These are phyloP conservation scores for Megastigmus dorsalis DNA, from an alignment of 2,888 invertebrate species.

Conservation along the genomic window DNA sequence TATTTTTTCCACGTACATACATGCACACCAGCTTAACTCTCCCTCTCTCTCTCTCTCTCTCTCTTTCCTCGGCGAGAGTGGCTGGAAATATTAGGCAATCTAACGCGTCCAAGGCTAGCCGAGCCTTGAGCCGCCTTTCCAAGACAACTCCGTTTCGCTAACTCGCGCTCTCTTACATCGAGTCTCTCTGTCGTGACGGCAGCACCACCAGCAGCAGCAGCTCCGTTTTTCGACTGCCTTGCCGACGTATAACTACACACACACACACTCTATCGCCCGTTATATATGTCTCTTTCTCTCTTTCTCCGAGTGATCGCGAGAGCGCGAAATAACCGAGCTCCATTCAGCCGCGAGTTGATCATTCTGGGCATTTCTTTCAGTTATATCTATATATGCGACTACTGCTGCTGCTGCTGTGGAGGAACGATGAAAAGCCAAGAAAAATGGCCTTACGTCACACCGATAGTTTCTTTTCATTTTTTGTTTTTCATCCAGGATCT, in stretches of 20 bases:
- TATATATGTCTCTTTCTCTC: slow-evolving; percentile 34
- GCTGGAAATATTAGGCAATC: slow-evolving; percentile 73
- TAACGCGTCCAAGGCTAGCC: slow-evolving; percentile 73
- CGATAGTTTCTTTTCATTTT: neutral
- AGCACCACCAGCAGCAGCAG: neutral
- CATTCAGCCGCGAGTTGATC: slow-evolving; percentile 33
- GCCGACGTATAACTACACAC: neutral
- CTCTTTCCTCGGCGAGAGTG: slow-evolving; percentile 46
- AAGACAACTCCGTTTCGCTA: slow-evolving; percentile 67
- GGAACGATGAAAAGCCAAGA: slow-evolving; percentile 5
- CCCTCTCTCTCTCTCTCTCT: slow-evolving; percentile 21
- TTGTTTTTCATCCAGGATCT: neutral
- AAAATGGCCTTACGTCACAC: slow-evolving; percentile 17
- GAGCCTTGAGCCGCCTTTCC: slow-evolving; percentile 73
- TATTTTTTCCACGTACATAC: slow-evolving; percentile 57
- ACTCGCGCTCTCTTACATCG: slow-evolving; percentile 53
- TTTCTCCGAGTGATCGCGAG: neutral
- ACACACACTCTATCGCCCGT: neutral
- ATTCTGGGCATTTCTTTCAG: too few species aligned
- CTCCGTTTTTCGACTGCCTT: slow-evolving; percentile 1
- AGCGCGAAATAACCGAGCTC: slow-evolving; percentile 18
- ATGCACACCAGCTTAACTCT: too few species aligned
- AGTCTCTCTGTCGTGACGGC: slow-evolving; percentile 13
- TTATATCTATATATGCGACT: too few species aligned
- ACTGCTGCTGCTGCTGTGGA: neutral